Evolutionary conservation across 35 echinoderm and acorn worm species (phyloP).

Genomic region (Lytechinus pictus): DNA sequence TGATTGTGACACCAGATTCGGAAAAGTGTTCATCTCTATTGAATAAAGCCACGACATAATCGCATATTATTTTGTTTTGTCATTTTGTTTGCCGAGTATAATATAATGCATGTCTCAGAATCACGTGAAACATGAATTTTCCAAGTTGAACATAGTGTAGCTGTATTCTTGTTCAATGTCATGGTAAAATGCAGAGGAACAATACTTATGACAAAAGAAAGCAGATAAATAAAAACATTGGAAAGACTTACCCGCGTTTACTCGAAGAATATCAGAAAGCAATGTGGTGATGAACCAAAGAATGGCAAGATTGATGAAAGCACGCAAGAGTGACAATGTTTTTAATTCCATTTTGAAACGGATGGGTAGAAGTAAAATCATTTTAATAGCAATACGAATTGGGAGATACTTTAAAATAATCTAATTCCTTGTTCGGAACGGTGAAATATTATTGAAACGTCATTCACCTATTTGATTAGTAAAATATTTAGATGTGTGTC

Average conservation of each 20-base stretch:
- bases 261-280: not conserved
- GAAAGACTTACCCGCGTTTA: not conserved
- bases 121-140: no score
- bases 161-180: no score
- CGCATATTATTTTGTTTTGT: no score
- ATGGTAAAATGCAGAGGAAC: no score
- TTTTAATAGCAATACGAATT: not conserved
- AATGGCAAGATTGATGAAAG: not conserved
- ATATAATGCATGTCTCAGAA: no score
- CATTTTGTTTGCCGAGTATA: no score
- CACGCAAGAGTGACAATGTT: not conserved
- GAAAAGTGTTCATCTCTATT: no score
- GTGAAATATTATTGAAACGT: not conserved
- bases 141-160: no score
- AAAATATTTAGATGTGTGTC: not conserved
- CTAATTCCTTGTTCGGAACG: not conserved
- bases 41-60: no score
- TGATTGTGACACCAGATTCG: no score
- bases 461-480: not conserved
- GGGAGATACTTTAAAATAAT: not conserved
- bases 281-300: not conserved
- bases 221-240: no score
- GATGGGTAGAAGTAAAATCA: not conserved
- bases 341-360: not conserved
- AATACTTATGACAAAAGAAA: no score